phyloP scores from a whole-genome alignment of 1,140 invertebrate genomes.

The Eciton burchellii region DNA sequence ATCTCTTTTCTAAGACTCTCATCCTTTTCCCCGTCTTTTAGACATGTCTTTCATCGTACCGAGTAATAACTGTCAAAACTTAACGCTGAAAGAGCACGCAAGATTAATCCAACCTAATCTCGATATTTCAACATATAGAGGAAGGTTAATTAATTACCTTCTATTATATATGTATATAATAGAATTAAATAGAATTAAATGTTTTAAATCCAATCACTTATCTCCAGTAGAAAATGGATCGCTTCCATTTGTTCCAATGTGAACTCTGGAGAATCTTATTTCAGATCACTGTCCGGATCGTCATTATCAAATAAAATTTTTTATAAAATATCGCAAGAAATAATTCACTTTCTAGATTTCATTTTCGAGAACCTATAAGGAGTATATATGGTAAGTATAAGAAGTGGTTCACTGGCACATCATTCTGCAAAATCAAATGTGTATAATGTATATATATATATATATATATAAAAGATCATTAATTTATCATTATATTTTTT shows the following conservation, averaged over 20 bases:
- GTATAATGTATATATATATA: too few relatives aligned
- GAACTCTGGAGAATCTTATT: conserved; percentile 68
- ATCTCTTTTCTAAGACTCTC: conserved; percentile 28
- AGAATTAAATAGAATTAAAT: neutral
- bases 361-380: conserved; percentile 32
- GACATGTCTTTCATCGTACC: neutral
- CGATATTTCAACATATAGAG: neutral
- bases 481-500: conserved; percentile 54
- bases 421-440: conserved; percentile 55
- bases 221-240: conserved; percentile 59
- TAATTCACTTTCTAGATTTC: conserved; percentile 62
- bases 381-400: neutral
- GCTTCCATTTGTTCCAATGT: conserved; percentile 55
- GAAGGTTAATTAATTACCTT: too few relatives aligned
- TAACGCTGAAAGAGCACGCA: neutral
- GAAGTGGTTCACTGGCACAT: conserved; percentile 33
- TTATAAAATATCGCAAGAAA: conserved; percentile 22
- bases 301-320: conserved; percentile 33
- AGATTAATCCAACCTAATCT: neutral
- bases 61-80: neutral
- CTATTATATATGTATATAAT: too few relatives aligned
- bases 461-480: neutral
- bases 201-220: conserved; percentile 63
- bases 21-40: neutral
- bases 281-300: conserved; percentile 66